Conservation (phyloP, 2,888 invertebrate genomes). For the Tachina grossa region DNA sequence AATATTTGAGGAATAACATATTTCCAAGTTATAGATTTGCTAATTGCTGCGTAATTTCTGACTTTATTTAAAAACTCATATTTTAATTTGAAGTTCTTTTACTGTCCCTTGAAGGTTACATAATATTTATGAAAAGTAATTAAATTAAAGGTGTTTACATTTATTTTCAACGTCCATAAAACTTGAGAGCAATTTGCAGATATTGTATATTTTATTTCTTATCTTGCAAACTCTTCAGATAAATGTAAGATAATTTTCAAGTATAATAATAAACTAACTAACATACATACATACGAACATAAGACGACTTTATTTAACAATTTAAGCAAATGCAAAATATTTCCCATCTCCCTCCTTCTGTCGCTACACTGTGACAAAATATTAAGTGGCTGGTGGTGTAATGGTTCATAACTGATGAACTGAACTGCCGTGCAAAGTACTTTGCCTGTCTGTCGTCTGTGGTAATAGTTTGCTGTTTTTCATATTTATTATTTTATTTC, state of each 20-base stretch:
- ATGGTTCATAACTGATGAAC: constrained; percentile 21
- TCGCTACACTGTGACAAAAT: background rate
- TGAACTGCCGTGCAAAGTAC: background rate
- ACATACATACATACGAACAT: background rate
- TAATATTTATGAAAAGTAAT: background rate
- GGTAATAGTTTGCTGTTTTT: constrained; percentile 29
- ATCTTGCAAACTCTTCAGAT: constrained; percentile 32
- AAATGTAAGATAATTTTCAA: constrained; percentile 27
- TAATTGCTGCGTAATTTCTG: background rate
- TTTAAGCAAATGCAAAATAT: constrained; percentile 38
- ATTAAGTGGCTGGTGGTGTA: constrained; percentile 18
- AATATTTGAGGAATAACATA: too few relatives aligned
- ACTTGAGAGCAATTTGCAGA: constrained; percentile 34
- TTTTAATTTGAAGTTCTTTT: background rate
- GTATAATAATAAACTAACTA: constrained; percentile 12
- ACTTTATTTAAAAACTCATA: background rate
- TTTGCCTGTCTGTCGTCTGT: background rate
- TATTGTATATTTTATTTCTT: constrained; percentile 24
- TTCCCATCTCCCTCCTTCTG: background rate
- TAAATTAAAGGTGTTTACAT: background rate
- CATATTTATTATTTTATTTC: background rate
- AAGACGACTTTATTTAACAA: background rate
- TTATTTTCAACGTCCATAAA: constrained; percentile 18
- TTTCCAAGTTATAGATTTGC: too few relatives aligned
- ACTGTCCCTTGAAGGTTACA: background rate